These are phyloP conservation scores for Lasiommata megera DNA, from an alignment of 2,888 invertebrate species.

Conservation along the genomic window DNA sequence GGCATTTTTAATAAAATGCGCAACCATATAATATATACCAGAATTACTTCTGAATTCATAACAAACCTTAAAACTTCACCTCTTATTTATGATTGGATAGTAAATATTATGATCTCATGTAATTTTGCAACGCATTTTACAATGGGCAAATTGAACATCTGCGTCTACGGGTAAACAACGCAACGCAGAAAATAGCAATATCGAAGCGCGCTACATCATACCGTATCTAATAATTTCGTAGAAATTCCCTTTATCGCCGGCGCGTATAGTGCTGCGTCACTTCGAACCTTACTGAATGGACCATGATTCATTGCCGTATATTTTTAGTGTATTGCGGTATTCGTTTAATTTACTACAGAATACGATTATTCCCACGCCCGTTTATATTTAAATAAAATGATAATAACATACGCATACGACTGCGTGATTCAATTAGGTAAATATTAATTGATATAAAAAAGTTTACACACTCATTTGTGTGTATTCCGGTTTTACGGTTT, in stretches of 20 bases:
- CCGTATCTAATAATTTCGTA: slow-evolving; percentile 43
- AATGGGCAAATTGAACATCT: background rate
- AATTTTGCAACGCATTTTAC: background rate
- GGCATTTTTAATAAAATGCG: no score
- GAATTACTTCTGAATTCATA: no score
- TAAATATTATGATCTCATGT: no score
- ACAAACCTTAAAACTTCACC: no score
- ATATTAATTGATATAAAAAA: slow-evolving; percentile 7
- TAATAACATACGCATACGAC: slow-evolving; percentile 17
- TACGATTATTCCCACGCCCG: slow-evolving; percentile 54
- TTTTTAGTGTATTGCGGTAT: slow-evolving; percentile 60
- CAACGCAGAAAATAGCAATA: slow-evolving; percentile 9
- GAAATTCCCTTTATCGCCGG: slow-evolving; percentile 49
- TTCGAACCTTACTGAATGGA: slow-evolving; percentile 54
- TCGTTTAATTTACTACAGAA: slow-evolving; percentile 66
- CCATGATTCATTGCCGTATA: slow-evolving; percentile 65
- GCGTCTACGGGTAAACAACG: background rate
- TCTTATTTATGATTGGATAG: no score
- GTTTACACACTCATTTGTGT: background rate
- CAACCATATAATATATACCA: no score
- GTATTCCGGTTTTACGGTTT: background rate
- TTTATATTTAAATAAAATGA: slow-evolving; percentile 43
- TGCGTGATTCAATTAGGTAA: slow-evolving; percentile 6
- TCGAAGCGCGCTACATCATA: slow-evolving; percentile 1
- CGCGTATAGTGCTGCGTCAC: slow-evolving; percentile 59